Percentiles rank a stretch among this genome's conserved stretches.
Conservation (phyloP, 2,888 invertebrate species). For the Bursaphelenchus okinawaensis region DNA sequence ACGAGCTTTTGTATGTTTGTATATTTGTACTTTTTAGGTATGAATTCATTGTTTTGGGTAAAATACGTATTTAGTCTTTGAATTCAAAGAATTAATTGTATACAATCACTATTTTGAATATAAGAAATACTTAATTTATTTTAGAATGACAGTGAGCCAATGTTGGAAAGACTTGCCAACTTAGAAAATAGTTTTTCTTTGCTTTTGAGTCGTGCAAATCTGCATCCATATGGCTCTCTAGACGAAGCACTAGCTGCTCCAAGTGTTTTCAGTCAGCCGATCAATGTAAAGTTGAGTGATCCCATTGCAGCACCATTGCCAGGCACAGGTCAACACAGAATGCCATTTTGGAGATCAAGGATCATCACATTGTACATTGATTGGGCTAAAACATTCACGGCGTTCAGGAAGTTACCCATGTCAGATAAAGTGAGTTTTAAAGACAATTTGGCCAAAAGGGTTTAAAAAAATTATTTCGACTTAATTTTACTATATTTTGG, state of each 20-base stretch:
- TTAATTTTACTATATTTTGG: no score
- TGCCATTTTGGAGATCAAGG: slow-evolving; percentile 55
- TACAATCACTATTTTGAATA: no score
- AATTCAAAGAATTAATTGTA: not conserved
- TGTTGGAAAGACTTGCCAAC: slow-evolving; percentile 45
- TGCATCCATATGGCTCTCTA: slow-evolving; percentile 42
- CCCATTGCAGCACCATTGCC: slow-evolving; percentile 39
- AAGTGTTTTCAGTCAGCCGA: slow-evolving; percentile 43
- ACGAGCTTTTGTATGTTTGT: not conserved
- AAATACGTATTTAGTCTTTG: not conserved
- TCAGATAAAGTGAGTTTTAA: slow-evolving; percentile 44
- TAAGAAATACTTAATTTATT: no score
- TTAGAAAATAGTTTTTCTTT: slow-evolving; percentile 55
- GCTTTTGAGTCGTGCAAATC: slow-evolving; percentile 41
- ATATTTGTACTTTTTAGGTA: not conserved
- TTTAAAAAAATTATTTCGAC: no score
- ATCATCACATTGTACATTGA: slow-evolving; percentile 55
- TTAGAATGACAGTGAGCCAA: slow-evolving; percentile 30
- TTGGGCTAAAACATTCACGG: slow-evolving; percentile 55
- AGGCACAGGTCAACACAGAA: slow-evolving; percentile 37
- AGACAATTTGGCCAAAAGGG: not conserved
- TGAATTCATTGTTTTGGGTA: not conserved
- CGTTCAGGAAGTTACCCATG: slow-evolving; percentile 51
- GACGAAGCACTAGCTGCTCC: slow-evolving; percentile 50
- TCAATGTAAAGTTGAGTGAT: slow-evolving; percentile 47